Evolutionary conservation across 2,113 vertebrate genomes (phyloP), one percentile per base, ranked within the genome.

Genomic region (Artemisiospiza belli): DNA sequence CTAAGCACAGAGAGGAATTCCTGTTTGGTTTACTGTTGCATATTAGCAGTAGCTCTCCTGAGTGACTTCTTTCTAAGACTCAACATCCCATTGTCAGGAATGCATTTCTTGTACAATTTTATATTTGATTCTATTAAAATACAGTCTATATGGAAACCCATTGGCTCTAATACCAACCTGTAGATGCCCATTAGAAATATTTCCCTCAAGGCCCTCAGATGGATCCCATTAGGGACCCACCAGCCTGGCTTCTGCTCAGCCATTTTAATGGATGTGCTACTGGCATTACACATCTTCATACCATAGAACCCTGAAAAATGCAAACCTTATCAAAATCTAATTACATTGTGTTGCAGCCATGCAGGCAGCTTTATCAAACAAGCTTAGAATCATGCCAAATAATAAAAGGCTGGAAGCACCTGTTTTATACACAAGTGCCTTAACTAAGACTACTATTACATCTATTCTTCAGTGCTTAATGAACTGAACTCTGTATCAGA

Each of bases 341-440:
- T 85, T 79, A 52, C 37, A 24, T 25, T 81, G 31, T 43, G 15
- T 67, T 83, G 43, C 68, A 92, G 17, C 43, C 57, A 64, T 8
- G 33, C 61, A 87, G 76, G 64, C 66, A 92, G 76, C 58, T 89
- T 91, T 84, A 87, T 84, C 94, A 87, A 69, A 49, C 69, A 79
- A 84, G 52, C 37, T 68, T 49, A 84, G 49, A 68, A 84, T 86
- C 25, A 21, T 31, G 19, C 57, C 58, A 75, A 44, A 92, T 70
- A 95, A 68, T 47, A 63, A 63, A 72, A 82, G 46, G 76, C 37
- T 87, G 81, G 89, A 87, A 84, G 69, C 58, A 87, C 25, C 57
- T 84, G 30, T 51, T 94, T 81, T 61, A 66, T 75, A 55, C 68
- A 78, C 52, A 88, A 92, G 47, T 91, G 37, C 70, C 58, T 84